Evolutionary conservation across 1,140 invertebrate genomes (phyloP).

Genomic region (Panagrolaimus sp.): DNA sequence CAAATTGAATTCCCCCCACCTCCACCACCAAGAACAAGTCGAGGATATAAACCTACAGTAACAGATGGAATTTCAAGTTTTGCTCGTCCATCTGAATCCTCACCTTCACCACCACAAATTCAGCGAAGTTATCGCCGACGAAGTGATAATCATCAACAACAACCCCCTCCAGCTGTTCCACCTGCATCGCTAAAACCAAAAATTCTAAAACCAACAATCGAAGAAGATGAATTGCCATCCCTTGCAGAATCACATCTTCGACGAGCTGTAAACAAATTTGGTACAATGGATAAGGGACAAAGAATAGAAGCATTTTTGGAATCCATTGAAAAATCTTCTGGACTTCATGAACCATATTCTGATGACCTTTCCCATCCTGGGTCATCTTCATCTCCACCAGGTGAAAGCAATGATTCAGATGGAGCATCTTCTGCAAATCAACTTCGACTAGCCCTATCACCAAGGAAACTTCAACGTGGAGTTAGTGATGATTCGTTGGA

Average conservation of each 20-base stretch:
- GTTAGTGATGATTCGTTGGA: constrained; percentile 50
- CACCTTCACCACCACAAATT: neutral
- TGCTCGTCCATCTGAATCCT: neutral
- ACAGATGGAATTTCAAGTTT: neutral
- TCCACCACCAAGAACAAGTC: constrained; percentile 9
- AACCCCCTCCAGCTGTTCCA: constrained; percentile 56
- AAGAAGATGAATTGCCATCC: constrained; percentile 17
- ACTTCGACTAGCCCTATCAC: constrained; percentile 15
- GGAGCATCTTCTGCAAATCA: constrained; percentile 1
- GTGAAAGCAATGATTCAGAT: neutral
- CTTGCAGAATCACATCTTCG: constrained; percentile 93
- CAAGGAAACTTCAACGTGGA: constrained; percentile 15
- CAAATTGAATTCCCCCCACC: constrained; percentile 41
- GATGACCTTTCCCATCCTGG: too few relatives aligned
- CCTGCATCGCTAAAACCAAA: constrained; percentile 52
- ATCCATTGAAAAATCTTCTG: constrained; percentile 59
- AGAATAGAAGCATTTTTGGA: constrained; percentile 90
- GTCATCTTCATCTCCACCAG: too few relatives aligned
- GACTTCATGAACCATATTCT: too few relatives aligned
- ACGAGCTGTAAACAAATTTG: constrained; percentile 89
- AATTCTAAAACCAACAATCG: constrained; percentile 34
- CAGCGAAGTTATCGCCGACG: constrained; percentile 1
- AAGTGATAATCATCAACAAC: constrained; percentile 37
- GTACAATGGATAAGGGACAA: constrained; percentile 84
- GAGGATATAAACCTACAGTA: neutral